Conservation (phyloP, 2,797 vertebrate species). For the Acrocephalus scirpaceus region DNA sequence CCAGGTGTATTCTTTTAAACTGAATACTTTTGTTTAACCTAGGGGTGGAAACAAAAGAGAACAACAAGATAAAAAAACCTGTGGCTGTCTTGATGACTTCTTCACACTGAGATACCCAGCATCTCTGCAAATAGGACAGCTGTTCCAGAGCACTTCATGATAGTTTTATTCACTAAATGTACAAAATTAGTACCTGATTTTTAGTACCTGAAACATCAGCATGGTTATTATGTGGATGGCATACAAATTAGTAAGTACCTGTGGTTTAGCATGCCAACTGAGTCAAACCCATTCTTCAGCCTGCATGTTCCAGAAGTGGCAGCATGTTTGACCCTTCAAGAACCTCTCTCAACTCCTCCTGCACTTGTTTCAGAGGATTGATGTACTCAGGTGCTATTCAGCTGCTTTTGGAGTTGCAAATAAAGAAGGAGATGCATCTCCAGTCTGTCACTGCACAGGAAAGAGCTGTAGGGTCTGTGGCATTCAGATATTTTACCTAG, state of each 20-base stretch:
- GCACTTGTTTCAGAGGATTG: background rate
- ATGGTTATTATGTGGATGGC: background rate
- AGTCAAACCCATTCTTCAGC: background rate
- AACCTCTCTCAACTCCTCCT: background rate
- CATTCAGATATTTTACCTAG: background rate
- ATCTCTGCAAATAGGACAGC: background rate
- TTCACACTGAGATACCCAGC: background rate
- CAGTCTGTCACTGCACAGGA: background rate
- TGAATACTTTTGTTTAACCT: background rate
- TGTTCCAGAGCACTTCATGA: background rate
- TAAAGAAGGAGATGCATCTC: background rate
- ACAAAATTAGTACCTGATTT: background rate
- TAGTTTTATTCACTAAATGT: background rate
- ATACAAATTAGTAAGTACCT: background rate
- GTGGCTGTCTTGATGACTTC: background rate
- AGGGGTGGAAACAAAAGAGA: fast-evolving
- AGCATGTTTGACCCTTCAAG: background rate
- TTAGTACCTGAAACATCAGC: background rate
- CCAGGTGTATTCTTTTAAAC: background rate
- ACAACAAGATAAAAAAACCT: background rate
- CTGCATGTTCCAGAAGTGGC: background rate
- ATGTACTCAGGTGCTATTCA: background rate
- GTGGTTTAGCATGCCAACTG: background rate
- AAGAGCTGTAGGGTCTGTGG: background rate
- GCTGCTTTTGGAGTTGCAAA: background rate